These are phyloP conservation scores for Ursus arctos DNA, from an alignment of 2,113 vertebrate species.

Conservation along the genomic window DNA sequence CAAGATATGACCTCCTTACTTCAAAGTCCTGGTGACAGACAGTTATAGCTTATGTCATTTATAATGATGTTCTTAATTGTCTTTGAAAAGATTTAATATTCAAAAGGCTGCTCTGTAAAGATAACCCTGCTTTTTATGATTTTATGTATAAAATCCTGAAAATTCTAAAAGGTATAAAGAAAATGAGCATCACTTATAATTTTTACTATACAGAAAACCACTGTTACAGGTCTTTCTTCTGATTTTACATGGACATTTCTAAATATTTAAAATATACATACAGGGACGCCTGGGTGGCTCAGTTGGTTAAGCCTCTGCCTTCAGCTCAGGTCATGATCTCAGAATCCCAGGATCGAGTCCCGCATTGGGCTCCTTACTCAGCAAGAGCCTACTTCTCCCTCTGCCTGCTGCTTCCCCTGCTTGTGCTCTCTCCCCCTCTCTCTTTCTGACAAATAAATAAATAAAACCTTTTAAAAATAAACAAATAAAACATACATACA, in stretches of 20 bases:
- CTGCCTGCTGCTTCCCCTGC: not conserved
- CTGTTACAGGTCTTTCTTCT: not conserved
- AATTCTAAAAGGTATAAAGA: not conserved
- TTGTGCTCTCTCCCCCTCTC: too few species aligned
- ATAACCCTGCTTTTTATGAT: not conserved
- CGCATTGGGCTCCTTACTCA: not conserved
- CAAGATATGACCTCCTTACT: not conserved
- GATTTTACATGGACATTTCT: not conserved
- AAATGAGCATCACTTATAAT: not conserved
- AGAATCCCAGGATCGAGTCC: not conserved
- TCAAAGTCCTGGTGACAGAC: not conserved
- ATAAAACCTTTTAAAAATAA: not conserved
- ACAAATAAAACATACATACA: not conserved
- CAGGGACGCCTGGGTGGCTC: not conserved
- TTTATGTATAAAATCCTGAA: not conserved
- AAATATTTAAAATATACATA: slow-evolving; percentile 15
- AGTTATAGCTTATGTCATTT: not conserved
- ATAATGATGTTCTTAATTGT: not conserved
- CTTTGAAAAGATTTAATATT: not conserved
- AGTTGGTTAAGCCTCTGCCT: not conserved
- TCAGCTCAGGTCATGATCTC: not conserved
- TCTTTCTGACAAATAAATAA: not conserved
- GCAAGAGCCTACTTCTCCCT: not conserved
- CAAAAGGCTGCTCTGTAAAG: not conserved
- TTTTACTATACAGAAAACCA: not conserved